Evolutionary conservation across 64 coral and sea anemone species (phyloP).

Genomic region (Actinia tenebrosa): DNA sequence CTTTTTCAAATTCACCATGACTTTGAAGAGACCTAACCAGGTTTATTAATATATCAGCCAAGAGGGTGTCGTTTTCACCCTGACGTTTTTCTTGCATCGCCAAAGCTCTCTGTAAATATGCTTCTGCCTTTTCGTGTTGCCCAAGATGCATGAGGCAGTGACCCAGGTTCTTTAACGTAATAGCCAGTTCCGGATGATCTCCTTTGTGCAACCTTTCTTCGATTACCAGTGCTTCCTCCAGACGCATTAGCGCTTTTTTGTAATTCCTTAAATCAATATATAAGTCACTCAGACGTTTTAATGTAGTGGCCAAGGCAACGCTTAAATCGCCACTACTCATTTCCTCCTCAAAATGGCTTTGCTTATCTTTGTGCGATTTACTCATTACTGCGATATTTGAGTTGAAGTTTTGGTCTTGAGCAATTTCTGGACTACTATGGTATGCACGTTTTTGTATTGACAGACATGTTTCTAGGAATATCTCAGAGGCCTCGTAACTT

Average conservation of each 20-base stretch:
- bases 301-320: background rate
- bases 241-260: background rate
- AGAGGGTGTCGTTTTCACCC: background rate
- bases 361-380: too few relatives aligned
- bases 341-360: too few relatives aligned
- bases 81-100: background rate
- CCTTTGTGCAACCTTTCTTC: background rate
- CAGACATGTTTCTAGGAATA: background rate
- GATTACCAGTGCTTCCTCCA: background rate
- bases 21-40: background rate
- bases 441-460: background rate
- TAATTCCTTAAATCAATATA: background rate
- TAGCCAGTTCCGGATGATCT: background rate
- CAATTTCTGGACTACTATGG: background rate
- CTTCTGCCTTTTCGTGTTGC: background rate
- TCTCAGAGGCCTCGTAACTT: background rate
- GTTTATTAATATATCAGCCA: background rate
- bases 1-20: slow-evolving; percentile 14
- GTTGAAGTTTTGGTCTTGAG: background rate
- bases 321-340: too few relatives aligned
- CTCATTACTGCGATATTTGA: background rate
- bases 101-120: background rate
- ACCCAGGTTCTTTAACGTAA: background rate
- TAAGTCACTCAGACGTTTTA: background rate
- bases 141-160: background rate